Percentiles rank a stretch among this genome's conserved stretches.
Evolutionary conservation across 2,797 vertebrate genomes (phyloP).

Genomic region (Xerus rutilus): DNA sequence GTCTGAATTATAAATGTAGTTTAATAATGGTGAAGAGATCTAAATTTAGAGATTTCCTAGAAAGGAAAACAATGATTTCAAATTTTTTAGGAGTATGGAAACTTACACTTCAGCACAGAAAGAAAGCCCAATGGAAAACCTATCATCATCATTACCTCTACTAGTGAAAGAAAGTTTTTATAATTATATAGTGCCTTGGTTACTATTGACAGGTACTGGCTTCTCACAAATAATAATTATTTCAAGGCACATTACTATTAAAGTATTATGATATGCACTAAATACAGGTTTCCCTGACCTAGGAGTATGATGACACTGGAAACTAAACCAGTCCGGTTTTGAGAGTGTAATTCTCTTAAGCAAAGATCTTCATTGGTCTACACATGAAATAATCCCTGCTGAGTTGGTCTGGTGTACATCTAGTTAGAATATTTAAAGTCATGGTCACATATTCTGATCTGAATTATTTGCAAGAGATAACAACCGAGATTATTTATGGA

Average conservation of each 20-base stretch:
- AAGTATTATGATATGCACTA: background rate
- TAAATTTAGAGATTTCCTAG: background rate
- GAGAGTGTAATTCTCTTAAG: slow-evolving; percentile 40
- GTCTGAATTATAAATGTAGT: slow-evolving; percentile 27
- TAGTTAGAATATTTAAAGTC: slow-evolving; percentile 32
- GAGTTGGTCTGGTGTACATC: background rate
- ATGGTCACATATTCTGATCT: background rate
- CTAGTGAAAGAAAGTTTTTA: background rate
- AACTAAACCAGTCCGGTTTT: background rate
- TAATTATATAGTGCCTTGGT: background rate
- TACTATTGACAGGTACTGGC: background rate
- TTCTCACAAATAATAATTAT: background rate
- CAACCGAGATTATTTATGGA: background rate
- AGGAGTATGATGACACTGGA: background rate
- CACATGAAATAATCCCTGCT: background rate
- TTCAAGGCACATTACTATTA: background rate
- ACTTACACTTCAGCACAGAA: background rate
- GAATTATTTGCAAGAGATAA: slow-evolving; percentile 40
- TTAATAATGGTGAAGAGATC: background rate
- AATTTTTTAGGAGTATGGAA: slow-evolving; percentile 28
- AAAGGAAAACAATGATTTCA: slow-evolving; percentile 17
- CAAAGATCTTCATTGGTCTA: slow-evolving; percentile 38
- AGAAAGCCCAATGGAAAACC: slow-evolving; percentile 40
- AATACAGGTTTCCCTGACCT: background rate
- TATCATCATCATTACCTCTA: background rate